Percentiles rank a stretch among this genome's conserved stretches.
Conservation (phyloP, 2,113 vertebrate genomes). For the Nibea coibor region DNA sequence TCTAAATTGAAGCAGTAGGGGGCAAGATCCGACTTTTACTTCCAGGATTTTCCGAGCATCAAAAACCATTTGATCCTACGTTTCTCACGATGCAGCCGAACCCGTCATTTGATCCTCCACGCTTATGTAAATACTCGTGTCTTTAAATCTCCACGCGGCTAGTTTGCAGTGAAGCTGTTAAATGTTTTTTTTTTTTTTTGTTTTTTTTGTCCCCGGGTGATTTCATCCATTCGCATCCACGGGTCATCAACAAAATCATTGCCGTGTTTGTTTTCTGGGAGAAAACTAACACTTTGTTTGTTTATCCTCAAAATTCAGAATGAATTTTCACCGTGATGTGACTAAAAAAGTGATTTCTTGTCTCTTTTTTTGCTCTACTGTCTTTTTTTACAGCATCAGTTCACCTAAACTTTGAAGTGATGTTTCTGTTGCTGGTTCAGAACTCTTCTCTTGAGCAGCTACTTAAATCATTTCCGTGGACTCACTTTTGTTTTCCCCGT, state of each 20-base stretch:
- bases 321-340: neutral
- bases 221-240: too few relatives aligned
- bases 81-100: neutral
- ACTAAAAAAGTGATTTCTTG: neutral
- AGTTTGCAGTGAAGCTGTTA: too few relatives aligned
- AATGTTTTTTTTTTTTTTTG: too few relatives aligned
- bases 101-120: neutral
- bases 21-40: neutral
- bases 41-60: neutral
- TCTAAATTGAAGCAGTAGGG: neutral
- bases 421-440: constrained; percentile 8
- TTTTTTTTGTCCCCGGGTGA: too few relatives aligned
- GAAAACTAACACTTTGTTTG: neutral
- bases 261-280: neutral
- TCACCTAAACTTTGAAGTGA: neutral
- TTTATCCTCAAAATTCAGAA: neutral
- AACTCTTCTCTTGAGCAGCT: neutral
- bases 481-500: constrained; percentile 21
- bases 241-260: neutral
- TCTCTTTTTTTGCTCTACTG: neutral
- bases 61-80: neutral
- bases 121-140: neutral
- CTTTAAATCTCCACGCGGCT: too few relatives aligned
- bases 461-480: neutral
- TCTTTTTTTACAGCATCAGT: neutral